Evolutionary conservation across 2,113 vertebrate genomes (phyloP), one percentile per base, ranked within the genome.

Genomic region (Laterallus jamaicensis): DNA sequence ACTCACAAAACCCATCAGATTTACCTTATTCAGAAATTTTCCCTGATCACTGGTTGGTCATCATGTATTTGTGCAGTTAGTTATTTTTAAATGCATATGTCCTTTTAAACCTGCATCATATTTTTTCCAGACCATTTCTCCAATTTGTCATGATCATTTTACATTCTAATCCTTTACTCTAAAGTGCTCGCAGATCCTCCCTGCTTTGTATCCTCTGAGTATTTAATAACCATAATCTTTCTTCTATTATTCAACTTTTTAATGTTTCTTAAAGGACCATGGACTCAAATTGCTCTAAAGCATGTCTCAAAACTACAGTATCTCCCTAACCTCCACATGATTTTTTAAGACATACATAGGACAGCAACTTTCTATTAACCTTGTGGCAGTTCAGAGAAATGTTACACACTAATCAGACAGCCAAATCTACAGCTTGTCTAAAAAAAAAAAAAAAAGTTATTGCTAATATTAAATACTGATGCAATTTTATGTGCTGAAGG

Each of bases 101-200:
- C 58, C 82, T 77, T 93, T 95, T 92, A 22, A 93, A 86, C 93
- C 10, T 13, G 67, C 71, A 90, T 90, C 59, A 28, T 88, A 86
- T 86, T 93, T 95, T 95, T 97, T 93, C 82, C 79, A 93, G 85
- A 74, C 24, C 49, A 93, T 95, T 96, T 97, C 67, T 90, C 40
- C 88, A 94, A 88, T 97, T 95, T 93, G 63, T 93, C 75, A 95
- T 90, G 90, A 95, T 88, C 79, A 86, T 93, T 96, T 90, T 92
- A 80, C 26, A 86, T 93, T 96, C 88, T 90, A 93, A 93, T 86
- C 54, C 35, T 92, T 59, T 69, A n/a, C 40, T 90, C 26, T 88
- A 80, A 95, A 95, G 63, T 82, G 79, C 71, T 90, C 92, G 63
- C 42, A 69, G 75, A 93, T 95, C 63, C 49, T 79, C 60, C 73